Evolutionary conservation across 2,797 vertebrate species (phyloP).

Genomic region (Myiotriccus ornatus): DNA sequence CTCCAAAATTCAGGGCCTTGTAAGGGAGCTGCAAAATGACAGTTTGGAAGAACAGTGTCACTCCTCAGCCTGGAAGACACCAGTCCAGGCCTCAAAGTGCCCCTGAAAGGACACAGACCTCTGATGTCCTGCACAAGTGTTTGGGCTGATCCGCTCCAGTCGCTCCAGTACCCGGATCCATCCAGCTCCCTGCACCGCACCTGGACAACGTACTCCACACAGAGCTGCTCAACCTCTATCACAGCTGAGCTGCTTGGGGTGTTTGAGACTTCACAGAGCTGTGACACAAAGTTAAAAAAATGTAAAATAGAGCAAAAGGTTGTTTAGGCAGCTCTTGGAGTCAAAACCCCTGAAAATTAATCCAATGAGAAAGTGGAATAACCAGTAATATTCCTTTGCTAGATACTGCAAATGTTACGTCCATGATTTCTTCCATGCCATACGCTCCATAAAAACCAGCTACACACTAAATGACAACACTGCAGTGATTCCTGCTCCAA

Average conservation of each 20-base stretch:
- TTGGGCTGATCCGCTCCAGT: conserved; percentile 82
- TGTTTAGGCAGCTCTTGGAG: background rate
- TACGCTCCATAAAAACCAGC: background rate
- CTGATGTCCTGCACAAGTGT: conserved; percentile 79
- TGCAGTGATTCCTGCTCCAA: background rate
- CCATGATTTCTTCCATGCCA: background rate
- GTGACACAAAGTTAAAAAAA: background rate
- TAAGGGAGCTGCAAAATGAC: conserved; percentile 80
- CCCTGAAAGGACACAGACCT: conserved; percentile 72
- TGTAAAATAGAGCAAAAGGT: background rate
- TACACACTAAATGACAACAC: background rate
- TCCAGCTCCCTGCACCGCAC: conserved; percentile 79
- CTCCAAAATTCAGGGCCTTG: conserved; percentile 93
- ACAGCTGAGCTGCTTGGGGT: conserved; percentile 15
- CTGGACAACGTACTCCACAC: conserved; percentile 78
- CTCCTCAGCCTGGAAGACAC: fast-evolving
- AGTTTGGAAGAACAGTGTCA: background rate
- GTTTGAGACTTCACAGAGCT: conserved; percentile 74
- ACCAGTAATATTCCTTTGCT: background rate
- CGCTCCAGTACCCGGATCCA: conserved; percentile 84
- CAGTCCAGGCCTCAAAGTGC: background rate
- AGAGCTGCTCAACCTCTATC: conserved; percentile 76
- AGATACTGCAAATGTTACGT: background rate
- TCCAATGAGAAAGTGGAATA: background rate
- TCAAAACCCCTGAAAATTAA: background rate